A percentile compares a stretch with the other conserved stretches of the same genome.
These are phyloP conservation scores for Oasisia sp. DNA, from an alignment of 2,888 invertebrate species.

Conservation along the genomic window DNA sequence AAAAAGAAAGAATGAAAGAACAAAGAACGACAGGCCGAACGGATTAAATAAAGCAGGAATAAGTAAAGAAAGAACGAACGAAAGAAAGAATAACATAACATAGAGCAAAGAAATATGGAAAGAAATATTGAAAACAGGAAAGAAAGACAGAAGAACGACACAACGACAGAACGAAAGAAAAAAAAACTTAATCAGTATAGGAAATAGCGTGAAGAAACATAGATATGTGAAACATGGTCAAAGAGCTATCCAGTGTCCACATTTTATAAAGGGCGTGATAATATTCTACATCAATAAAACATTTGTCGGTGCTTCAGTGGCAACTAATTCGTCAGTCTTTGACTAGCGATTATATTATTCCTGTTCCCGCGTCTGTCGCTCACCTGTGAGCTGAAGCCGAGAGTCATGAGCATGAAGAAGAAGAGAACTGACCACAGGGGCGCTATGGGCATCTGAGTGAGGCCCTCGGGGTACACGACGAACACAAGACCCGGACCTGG, in stretches of 20 bases:
- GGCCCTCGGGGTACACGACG: conserved; percentile 62
- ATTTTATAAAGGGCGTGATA: no score
- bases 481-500: conserved; percentile 62
- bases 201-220: no score
- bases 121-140: neutral
- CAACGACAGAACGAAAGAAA: no score
- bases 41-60: no score
- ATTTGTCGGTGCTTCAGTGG: neutral
- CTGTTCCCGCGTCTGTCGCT: no score
- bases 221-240: neutral
- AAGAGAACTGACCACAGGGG: conserved; percentile 61
- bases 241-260: no score
- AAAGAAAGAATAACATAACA: no score
- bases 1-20: no score
- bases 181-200: no score
- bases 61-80: no score
- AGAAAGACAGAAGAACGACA: neutral
- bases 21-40: no score
- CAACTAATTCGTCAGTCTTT: neutral
- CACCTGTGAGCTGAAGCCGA: conserved; percentile 51
- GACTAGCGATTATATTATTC: neutral
- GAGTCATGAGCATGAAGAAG: conserved; percentile 61
- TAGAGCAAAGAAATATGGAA: neutral
- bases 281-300: no score
- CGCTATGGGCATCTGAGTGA: conserved; percentile 57